Percentiles rank a stretch among this genome's conserved stretches.
These are phyloP conservation scores for Holocentrus rufus DNA, from an alignment of 2,797 vertebrate species.

Conservation along the genomic window DNA sequence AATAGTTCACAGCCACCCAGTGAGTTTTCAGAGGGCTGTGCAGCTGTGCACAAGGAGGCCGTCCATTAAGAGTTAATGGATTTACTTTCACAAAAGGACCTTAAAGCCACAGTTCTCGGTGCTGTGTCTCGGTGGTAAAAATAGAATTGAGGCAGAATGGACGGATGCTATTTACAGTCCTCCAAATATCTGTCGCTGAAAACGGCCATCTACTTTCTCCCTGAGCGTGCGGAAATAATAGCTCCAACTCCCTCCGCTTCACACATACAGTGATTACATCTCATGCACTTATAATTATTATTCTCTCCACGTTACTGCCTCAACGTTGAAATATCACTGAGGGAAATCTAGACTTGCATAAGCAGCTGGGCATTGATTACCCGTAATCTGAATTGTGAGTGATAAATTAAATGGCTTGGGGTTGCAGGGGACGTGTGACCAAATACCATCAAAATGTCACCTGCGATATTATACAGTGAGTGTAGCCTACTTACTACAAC, in stretches of 20 bases:
- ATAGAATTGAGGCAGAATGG: conserved; percentile 83
- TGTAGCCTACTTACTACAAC: conserved; percentile 19
- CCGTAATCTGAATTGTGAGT: conserved; percentile 61
- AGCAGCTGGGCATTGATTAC: conserved; percentile 54
- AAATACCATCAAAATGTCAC: conserved; percentile 35
- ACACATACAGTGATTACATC: conserved; percentile 73
- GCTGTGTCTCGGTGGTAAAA: conserved; percentile 80
- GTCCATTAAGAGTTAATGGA: conserved; percentile 85
- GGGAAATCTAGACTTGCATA: conserved; percentile 68
- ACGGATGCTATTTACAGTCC: conserved; percentile 82
- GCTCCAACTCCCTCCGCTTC: conserved; percentile 64
- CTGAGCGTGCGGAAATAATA: conserved; percentile 49
- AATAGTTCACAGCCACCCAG: conserved; percentile 62
- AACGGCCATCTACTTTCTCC: conserved; percentile 62
- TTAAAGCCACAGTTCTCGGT: conserved; percentile 82
- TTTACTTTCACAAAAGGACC: conserved; percentile 84
- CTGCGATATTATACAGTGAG: conserved; percentile 1
- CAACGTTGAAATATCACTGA: conserved; percentile 60
- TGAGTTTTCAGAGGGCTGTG: conserved; percentile 57
- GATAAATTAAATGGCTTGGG: conserved; percentile 53
- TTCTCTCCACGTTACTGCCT: conserved; percentile 50
- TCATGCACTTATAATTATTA: conserved; percentile 76
- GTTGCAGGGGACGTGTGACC: conserved; percentile 33
- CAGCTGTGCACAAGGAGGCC: conserved; percentile 72
- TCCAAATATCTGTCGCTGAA: conserved; percentile 81